Base-by-base conservation (phyloP, 2,113 vertebrate species). In the Lampris megalopsis region DNA sequence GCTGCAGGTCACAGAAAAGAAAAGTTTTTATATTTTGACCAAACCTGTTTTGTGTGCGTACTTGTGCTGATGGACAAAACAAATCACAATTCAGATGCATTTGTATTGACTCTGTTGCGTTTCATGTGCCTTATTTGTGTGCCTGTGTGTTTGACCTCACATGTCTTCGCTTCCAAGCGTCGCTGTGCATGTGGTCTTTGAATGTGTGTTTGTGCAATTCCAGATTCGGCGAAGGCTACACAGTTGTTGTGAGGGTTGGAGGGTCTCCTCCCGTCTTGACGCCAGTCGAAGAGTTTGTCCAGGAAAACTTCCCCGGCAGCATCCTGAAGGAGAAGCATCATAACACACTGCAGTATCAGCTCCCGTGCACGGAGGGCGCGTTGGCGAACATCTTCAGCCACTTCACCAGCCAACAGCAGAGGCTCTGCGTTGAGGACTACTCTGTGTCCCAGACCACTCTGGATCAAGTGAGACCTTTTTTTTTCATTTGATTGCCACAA, bases 391-490 rank as follows among this genome's bases (percentile, higher is more conserved):
- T 99, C 92, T 99, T 99, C 89, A 96, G 95, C 85, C 92, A 96
- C 87, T 96, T 99, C 63, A 96, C 94, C 77, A 93, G 86, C 76
- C 94, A 96, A 77, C 98, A 96, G 89, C 94, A 94, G 60, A 87
- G 86, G 77, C 94, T 99, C 83, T 82, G 90, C 38, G 95, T 99
- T 86, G 98, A 99, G 89, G 98, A 99, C 88, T 99, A 98, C 94
- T 98, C 98, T 0, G 97, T 99, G 79, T 99, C 98, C 69, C 98
- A 99, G 94, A 99, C 98, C 68, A 99, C 98, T 59, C 95, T 99
- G 88, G 98, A 99, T 93, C 97, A 99, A 96, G 98, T 99, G 65
- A 73, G 85, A 11, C 36, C 36, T 9, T 8, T 36, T 6, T n/a
- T 6, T 7, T 52, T 9, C 2, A 38, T 58, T 3, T 1, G 37